A percentile compares a stretch with the other conserved stretches of the same genome.
phyloP scores from a whole-genome alignment of 2,113 vertebrate genomes.

The Hippocampus abdominalis region DNA sequence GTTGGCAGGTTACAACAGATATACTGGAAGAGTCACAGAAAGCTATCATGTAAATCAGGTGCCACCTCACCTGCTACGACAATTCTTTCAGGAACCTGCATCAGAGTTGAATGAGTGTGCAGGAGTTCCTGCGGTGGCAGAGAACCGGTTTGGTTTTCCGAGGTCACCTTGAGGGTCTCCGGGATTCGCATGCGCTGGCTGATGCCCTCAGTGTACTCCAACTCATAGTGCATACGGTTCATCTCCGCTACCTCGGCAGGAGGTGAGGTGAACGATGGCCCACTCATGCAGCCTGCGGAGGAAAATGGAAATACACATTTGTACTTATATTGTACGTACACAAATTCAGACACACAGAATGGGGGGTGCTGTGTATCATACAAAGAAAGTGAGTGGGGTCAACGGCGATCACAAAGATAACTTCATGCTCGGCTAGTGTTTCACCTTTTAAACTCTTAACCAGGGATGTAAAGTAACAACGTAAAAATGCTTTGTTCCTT shows the following conservation, averaged over 20 bases:
- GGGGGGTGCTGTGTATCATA: no score
- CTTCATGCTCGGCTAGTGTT: no score
- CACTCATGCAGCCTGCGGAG: slow-evolving; percentile 72
- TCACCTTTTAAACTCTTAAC: no score
- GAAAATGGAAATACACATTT: background rate
- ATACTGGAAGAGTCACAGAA: background rate
- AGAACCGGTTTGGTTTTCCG: slow-evolving; percentile 67
- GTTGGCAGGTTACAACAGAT: background rate
- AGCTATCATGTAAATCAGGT: background rate
- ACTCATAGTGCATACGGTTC: slow-evolving; percentile 89
- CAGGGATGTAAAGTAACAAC: no score
- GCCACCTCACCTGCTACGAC: slow-evolving; percentile 81
- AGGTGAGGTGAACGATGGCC: slow-evolving; percentile 76
- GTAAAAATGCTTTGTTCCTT: no score
- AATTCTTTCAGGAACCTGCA: slow-evolving; percentile 95
- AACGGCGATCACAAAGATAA: no score
- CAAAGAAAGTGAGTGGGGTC: no score
- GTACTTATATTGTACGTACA: background rate
- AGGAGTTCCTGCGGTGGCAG: slow-evolving; percentile 65
- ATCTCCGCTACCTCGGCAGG: slow-evolving; percentile 88
- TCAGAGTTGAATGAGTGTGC: slow-evolving; percentile 76
- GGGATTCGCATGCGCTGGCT: slow-evolving; percentile 96
- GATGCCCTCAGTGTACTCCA: slow-evolving; percentile 93
- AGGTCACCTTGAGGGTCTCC: slow-evolving; percentile 86
- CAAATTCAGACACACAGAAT: background rate